Conservation (phyloP, 2,797 vertebrate species). For the Pseudochirops corinnae region DNA sequence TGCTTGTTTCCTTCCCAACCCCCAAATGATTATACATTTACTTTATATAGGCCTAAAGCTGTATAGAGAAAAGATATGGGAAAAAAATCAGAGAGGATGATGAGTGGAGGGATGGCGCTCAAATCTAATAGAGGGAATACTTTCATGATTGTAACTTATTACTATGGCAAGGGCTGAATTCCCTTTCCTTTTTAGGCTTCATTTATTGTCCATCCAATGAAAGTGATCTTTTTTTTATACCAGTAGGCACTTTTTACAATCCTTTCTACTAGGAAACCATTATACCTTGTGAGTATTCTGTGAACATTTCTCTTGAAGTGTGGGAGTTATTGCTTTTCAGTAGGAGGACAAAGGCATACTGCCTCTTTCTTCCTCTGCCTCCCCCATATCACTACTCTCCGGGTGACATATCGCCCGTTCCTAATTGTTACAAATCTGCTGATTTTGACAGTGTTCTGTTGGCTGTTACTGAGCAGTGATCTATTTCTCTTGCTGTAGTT, state of each 20-base stretch:
- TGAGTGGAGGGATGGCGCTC: background rate
- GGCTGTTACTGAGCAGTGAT: slow-evolving; percentile 35
- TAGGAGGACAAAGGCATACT: slow-evolving; percentile 8
- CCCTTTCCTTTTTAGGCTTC: slow-evolving; percentile 40
- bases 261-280: slow-evolving; percentile 62
- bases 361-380: slow-evolving; percentile 25
- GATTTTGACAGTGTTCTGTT: slow-evolving; percentile 50
- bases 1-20: background rate
- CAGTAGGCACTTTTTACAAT: slow-evolving; percentile 22
- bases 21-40: background rate
- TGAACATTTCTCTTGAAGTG: background rate
- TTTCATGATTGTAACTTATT: background rate
- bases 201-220: slow-evolving; percentile 51
- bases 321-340: background rate
- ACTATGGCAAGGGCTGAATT: slow-evolving; percentile 55
- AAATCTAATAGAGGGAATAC: background rate
- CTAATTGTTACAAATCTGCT: slow-evolving; percentile 48
- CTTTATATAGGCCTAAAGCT: background rate
- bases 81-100: background rate
- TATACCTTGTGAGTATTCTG: background rate
- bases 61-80: background rate
- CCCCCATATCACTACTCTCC: background rate
- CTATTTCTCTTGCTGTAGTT: slow-evolving; percentile 29
- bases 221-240: background rate
- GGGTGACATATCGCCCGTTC: background rate